Evolutionary conservation across 2,113 vertebrate genomes (phyloP).

Genomic region (Calypte anna): DNA sequence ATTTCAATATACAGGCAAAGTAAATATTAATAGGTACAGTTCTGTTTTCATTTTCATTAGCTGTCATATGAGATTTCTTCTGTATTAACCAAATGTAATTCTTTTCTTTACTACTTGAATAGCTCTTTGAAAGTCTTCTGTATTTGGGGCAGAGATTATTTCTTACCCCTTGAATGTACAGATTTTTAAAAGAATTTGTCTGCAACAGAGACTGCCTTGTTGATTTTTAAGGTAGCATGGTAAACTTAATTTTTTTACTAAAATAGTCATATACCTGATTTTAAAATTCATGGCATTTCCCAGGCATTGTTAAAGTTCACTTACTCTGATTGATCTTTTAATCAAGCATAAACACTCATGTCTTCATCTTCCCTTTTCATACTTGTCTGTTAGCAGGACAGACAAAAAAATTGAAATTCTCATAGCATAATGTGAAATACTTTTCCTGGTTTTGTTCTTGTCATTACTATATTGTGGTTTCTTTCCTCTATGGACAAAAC

Average conservation of each 20-base stretch:
- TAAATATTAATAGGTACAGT: background rate
- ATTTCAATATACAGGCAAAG: background rate
- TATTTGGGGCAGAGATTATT: background rate
- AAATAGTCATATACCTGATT: background rate
- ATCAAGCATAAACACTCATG: background rate
- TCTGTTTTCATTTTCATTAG: slow-evolving; percentile 17
- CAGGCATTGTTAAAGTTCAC: background rate
- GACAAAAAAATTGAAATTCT: background rate
- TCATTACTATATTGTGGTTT: background rate
- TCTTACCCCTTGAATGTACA: background rate
- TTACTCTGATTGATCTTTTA: background rate
- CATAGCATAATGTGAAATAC: background rate
- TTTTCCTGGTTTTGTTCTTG: background rate
- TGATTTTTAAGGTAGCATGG: background rate
- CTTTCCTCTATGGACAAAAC: background rate
- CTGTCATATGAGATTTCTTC: background rate
- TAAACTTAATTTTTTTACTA: background rate
- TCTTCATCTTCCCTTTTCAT: background rate
- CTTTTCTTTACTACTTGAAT: background rate
- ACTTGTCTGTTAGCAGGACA: background rate
- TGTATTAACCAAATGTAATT: background rate
- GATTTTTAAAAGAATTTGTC: background rate
- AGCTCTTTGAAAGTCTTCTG: background rate
- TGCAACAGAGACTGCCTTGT: background rate
- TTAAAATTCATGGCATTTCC: background rate